These are phyloP conservation scores for Athrips mouffetella DNA, from an alignment of 2,888 invertebrate species.

Conservation along the genomic window DNA sequence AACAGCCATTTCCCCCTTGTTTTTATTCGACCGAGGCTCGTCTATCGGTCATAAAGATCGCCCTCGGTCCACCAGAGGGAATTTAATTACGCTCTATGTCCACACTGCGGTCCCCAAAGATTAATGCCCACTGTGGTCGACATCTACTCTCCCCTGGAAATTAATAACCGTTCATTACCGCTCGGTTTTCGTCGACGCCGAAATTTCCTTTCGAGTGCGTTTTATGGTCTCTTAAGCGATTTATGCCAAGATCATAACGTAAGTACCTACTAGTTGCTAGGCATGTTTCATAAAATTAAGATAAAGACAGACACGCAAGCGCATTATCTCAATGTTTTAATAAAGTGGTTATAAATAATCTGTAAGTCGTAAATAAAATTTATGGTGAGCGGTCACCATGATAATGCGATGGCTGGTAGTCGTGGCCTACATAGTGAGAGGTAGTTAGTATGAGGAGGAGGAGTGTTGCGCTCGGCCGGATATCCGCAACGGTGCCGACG, in stretches of 20 bases:
- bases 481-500: slow-evolving; percentile 50
- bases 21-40: slow-evolving; percentile 39
- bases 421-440: not conserved
- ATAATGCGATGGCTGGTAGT: not conserved
- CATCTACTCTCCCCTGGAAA: slow-evolving; percentile 27
- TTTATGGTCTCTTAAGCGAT: slow-evolving; percentile 24
- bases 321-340: slow-evolving; percentile 31
- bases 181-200: slow-evolving; percentile 23
- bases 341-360: slow-evolving; percentile 36
- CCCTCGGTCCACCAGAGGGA: slow-evolving; percentile 39
- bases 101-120: slow-evolving; percentile 36
- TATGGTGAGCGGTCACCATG: slow-evolving; percentile 7
- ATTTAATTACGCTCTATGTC: slow-evolving; percentile 65
- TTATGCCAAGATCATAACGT: slow-evolving; percentile 28
- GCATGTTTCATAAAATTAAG: slow-evolving; percentile 14
- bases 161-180: slow-evolving; percentile 30
- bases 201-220: slow-evolving; percentile 19
- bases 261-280: slow-evolving; percentile 6
- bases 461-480: slow-evolving; percentile 48
- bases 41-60: slow-evolving; percentile 37
- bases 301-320: slow-evolving; percentile 33
- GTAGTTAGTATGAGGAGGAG: slow-evolving; percentile 43
- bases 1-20: slow-evolving; percentile 33
- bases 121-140: slow-evolving; percentile 33
- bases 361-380: slow-evolving; percentile 33